Evolutionary conservation across 2,888 invertebrate genomes (phyloP).

Genomic region (Aspidapion aeneum): DNA sequence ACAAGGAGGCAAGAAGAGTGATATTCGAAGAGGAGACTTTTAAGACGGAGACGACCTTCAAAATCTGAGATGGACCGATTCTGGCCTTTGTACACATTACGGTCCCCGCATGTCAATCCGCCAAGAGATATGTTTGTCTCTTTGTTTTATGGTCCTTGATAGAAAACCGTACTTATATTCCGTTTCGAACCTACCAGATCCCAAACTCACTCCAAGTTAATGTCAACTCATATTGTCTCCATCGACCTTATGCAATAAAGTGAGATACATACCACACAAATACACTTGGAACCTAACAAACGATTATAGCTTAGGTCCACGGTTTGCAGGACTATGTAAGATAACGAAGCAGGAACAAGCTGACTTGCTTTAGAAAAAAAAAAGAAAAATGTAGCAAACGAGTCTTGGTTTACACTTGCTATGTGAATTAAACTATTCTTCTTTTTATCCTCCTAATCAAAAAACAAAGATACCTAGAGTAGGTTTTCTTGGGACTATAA

Average conservation of each 20-base stretch:
- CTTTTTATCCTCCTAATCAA: no score
- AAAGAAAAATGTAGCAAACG: background rate
- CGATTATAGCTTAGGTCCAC: background rate
- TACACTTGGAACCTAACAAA: background rate
- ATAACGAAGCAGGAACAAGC: constrained; percentile 1
- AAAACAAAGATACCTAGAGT: no score
- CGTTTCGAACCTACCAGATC: background rate
- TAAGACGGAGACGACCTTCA: no score
- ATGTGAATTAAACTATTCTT: background rate
- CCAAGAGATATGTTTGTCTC: constrained; percentile 18
- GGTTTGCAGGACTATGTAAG: background rate
- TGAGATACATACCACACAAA: background rate
- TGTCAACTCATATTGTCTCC: background rate
- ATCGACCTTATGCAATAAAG: background rate
- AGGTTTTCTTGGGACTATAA: no score
- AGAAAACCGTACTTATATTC: background rate
- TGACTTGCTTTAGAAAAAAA: background rate
- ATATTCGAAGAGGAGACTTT: no score
- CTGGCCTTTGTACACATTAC: constrained; percentile 17
- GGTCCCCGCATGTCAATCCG: constrained; percentile 21
- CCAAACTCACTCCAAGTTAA: background rate
- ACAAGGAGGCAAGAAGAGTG: no score
- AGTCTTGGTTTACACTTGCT: background rate
- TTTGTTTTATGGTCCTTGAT: constrained; percentile 4
- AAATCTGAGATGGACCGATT: background rate